A percentile compares a stretch with the other conserved stretches of the same genome.
Conservation (phyloP, 2,888 invertebrate species). For the Priocnemis perturbator region DNA sequence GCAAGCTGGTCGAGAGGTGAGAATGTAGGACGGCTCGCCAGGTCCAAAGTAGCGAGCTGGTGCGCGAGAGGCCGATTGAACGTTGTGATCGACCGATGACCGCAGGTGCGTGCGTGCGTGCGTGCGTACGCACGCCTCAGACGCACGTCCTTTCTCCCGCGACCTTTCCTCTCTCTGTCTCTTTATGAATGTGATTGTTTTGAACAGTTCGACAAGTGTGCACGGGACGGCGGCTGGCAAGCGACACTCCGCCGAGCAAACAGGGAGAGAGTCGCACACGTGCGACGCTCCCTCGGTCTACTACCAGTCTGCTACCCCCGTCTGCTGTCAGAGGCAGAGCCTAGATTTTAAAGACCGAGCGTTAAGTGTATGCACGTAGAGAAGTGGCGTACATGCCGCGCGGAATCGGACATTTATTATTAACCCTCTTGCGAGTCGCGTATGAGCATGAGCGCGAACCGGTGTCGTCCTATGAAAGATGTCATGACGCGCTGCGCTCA, state of each 20-base stretch:
- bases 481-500: conserved; percentile 29
- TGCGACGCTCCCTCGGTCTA: conserved; percentile 24
- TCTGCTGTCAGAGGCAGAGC: conserved; percentile 36
- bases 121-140: too few relatives aligned
- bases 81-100: too few relatives aligned
- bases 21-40: neutral
- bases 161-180: neutral
- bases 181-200: too few relatives aligned
- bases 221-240: conserved; percentile 22
- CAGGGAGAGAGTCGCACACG: conserved; percentile 25
- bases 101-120: too few relatives aligned
- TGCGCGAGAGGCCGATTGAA: too few relatives aligned
- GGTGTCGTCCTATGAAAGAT: conserved; percentile 19
- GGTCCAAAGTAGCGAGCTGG: too few relatives aligned
- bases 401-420: conserved; percentile 52
- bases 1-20: neutral
- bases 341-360: conserved; percentile 40
- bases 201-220: conserved; percentile 13
- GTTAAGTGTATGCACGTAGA: conserved; percentile 33
- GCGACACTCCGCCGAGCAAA: conserved; percentile 14
- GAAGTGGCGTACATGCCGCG: conserved; percentile 29
- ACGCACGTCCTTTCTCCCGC: too few relatives aligned
- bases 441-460: conserved; percentile 49
- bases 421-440: conserved; percentile 39
- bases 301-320: conserved; percentile 32